These are phyloP conservation scores for Penaeus vannamei DNA, from an alignment of 1,140 invertebrate genomes.

Conservation along the genomic window DNA sequence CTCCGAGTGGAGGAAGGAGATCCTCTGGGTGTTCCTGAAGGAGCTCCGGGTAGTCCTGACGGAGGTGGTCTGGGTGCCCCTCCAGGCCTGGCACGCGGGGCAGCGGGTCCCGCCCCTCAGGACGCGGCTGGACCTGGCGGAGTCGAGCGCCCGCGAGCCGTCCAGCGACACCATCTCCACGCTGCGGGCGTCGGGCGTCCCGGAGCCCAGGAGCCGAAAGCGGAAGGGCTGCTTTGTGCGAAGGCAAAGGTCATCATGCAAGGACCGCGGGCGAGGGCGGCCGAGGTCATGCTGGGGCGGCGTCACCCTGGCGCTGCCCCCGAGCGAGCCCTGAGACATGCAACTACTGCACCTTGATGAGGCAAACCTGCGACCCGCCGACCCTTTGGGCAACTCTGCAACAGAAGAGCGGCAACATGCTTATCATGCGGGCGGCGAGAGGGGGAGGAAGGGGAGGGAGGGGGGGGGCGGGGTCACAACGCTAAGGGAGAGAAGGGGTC, in stretches of 20 bases:
- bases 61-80: neutral
- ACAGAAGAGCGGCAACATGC: conserved; percentile 33
- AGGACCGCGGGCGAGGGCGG: conserved; percentile 6
- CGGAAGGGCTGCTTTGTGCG: neutral
- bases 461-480: too few relatives aligned
- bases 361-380: conserved; percentile 44
- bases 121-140: neutral
- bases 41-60: neutral
- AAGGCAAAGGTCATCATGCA: conserved; percentile 34
- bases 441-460: too few relatives aligned
- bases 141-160: neutral
- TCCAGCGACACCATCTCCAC: neutral
- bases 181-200: conserved; percentile 22
- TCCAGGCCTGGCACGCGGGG: too few relatives aligned
- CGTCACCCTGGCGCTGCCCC: neutral
- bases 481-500: too few relatives aligned
- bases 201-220: neutral
- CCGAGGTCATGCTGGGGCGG: neutral
- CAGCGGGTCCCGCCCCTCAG: neutral
- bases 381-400: conserved; percentile 41
- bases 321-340: conserved; percentile 36
- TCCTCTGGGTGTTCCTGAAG: conserved; percentile 38
- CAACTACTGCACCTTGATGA: conserved; percentile 46
- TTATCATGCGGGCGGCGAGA: conserved; percentile 25
- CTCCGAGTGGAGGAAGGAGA: neutral